Base-by-base conservation (phyloP, 2,797 vertebrate species). In the Spea hammondii region DNA sequence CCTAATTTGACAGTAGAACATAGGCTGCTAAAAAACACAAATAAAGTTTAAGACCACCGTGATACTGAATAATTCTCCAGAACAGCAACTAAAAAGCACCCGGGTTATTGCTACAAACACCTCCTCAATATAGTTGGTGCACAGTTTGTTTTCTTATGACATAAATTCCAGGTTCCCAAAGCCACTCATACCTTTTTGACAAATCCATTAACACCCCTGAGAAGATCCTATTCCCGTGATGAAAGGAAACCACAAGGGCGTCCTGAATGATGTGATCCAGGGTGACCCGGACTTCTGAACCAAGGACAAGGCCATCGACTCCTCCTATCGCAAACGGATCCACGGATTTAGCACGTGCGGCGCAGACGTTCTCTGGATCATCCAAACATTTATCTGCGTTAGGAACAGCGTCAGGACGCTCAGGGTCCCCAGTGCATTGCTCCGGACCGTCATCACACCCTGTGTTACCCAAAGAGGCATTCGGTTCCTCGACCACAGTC, bases 191-290 rank as follows among this genome's bases (percentile, higher is more conserved):
- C 96, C 96, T 96, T 91, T 93, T 97, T 6, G 95, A 96, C 73
- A 98, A 92, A 84, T 98, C 97, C 97, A 99, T 99, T 84, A 98
- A 93, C 49, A 98, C 97, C 65, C 97, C 97, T 0, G 96, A 98
- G 88, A 98, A 99, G 70, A 97, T 91, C 89, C 95, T 95, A 89
- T 96, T 94, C 47, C 97, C 97, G 55, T 95, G 87, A 76, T 95
- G 94, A 89, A 98, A 96, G 8, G 96, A 98, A 86, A 98, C 97
- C 86, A 98, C 96, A 80, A 99, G 91, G 32, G 97, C 97, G 87
- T 98, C 97, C 90, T 98, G 96, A 84, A 99, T 98, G 86, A 99
- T 95, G 91, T 98, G 96, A 82, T 99, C 96, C 91, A 99, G 91
- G 57, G 90, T 95, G 84, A 98, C 97, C 83, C 93, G 95, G 85